Conservation (phyloP, 92 coral and sea anemone species). For the Palythoa grandis region DNA sequence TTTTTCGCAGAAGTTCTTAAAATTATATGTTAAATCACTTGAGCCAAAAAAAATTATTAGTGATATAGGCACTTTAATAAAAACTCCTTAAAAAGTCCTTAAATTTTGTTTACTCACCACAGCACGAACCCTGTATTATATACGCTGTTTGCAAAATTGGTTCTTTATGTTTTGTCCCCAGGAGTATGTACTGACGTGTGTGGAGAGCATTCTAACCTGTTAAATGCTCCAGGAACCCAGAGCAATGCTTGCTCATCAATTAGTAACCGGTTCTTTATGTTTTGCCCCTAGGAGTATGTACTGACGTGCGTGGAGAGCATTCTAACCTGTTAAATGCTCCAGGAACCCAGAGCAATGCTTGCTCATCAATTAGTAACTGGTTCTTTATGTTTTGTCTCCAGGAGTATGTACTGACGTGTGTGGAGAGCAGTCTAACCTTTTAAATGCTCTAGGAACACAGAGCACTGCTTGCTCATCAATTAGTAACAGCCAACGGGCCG, state of each 20-base stretch:
- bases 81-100: too few relatives aligned
- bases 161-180: background rate
- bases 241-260: background rate
- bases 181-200: slow-evolving; percentile 42
- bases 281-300: slow-evolving; percentile 23
- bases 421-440: slow-evolving; percentile 15
- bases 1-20: too few relatives aligned
- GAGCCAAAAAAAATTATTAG: too few relatives aligned
- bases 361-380: too few relatives aligned
- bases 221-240: slow-evolving; percentile 17
- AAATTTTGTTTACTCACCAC: too few relatives aligned
- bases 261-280: background rate
- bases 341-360: slow-evolving; percentile 6
- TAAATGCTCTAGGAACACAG: slow-evolving; percentile 16
- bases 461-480: background rate
- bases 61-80: too few relatives aligned
- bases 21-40: too few relatives aligned
- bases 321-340: slow-evolving; percentile 14
- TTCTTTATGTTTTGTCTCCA: background rate
- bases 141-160: background rate
- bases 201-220: slow-evolving; percentile 17
- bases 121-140: too few relatives aligned
- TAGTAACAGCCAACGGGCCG: background rate
- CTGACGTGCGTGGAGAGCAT: slow-evolving; percentile 32
- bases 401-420: slow-evolving; percentile 42